A percentile compares a stretch with the other conserved stretches of the same genome.
Evolutionary conservation across 2,113 vertebrate species (phyloP).

Genomic region (Mesitornis unicolor): DNA sequence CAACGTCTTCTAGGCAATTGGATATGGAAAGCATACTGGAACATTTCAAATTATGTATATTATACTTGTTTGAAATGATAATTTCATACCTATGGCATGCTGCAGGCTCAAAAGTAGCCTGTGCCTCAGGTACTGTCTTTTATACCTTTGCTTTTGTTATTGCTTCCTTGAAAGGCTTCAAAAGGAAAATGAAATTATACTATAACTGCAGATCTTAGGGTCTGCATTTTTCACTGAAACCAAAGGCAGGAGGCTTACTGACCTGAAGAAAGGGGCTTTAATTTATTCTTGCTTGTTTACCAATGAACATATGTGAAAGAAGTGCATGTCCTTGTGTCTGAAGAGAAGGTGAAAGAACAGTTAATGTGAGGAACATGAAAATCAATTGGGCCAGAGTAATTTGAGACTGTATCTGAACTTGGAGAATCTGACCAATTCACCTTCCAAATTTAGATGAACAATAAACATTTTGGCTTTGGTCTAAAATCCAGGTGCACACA

Average conservation of each 20-base stretch:
- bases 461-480: background rate
- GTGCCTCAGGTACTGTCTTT: background rate
- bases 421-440: background rate
- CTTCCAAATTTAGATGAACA: background rate
- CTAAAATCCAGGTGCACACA: background rate
- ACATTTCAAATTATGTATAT: background rate
- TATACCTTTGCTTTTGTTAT: background rate
- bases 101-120: background rate
- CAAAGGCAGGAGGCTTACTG: background rate
- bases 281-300: background rate
- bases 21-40: background rate
- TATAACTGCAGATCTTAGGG: background rate
- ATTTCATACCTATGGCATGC: background rate
- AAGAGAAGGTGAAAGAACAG: background rate
- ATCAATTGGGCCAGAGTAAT: background rate
- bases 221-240: background rate
- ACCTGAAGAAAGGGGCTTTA: background rate
- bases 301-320: background rate
- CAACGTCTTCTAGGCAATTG: background rate
- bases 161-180: background rate
- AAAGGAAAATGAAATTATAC: background rate
- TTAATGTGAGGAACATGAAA: background rate
- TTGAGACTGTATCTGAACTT: background rate
- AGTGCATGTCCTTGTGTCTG: background rate
- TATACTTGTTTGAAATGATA: background rate